Conservation (phyloP, 30 jellyfish, hydroid and myxozoan genomes). For the Pelagia noctiluca region DNA sequence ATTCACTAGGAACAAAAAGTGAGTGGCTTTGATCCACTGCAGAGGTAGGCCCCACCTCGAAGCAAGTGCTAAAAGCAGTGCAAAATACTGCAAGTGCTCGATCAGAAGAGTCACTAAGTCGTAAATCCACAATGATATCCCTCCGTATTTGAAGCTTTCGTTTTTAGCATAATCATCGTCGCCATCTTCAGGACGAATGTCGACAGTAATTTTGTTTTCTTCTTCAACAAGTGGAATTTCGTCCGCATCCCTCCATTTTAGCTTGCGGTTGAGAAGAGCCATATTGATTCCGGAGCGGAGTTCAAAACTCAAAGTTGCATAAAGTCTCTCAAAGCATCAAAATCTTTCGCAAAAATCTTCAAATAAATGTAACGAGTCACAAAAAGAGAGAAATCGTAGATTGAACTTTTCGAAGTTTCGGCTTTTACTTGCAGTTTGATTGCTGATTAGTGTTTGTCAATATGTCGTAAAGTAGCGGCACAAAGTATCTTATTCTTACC, state of each 20-base stretch:
- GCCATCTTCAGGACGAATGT: conserved; percentile 70
- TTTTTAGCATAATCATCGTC: conserved; percentile 48
- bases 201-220: conserved; percentile 65
- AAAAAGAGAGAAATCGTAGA: too few species aligned
- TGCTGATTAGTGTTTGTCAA: too few species aligned
- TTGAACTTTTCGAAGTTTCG: too few species aligned
- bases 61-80: conserved; percentile 84
- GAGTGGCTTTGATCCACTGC: conserved; percentile 80
- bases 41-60: conserved; percentile 99
- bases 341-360: too few species aligned
- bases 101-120: conserved; percentile 80
- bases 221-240: conserved; percentile 75
- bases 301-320: too few species aligned
- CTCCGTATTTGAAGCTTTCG: conserved; percentile 75
- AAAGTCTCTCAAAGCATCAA: too few species aligned
- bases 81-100: conserved; percentile 89
- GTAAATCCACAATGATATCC: conserved; percentile 87
- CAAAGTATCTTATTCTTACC: too few species aligned
- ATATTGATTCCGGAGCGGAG: conserved; percentile 15
- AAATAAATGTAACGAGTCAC: too few species aligned
- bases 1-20: conserved; percentile 75
- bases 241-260: conserved; percentile 81
- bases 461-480: too few species aligned
- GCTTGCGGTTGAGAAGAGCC: conserved; percentile 78
- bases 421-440: too few species aligned